Percentiles rank a stretch among this genome's conserved stretches.
Conservation (phyloP, 2,113 vertebrate species). For the Orientallactaga bullata region DNA sequence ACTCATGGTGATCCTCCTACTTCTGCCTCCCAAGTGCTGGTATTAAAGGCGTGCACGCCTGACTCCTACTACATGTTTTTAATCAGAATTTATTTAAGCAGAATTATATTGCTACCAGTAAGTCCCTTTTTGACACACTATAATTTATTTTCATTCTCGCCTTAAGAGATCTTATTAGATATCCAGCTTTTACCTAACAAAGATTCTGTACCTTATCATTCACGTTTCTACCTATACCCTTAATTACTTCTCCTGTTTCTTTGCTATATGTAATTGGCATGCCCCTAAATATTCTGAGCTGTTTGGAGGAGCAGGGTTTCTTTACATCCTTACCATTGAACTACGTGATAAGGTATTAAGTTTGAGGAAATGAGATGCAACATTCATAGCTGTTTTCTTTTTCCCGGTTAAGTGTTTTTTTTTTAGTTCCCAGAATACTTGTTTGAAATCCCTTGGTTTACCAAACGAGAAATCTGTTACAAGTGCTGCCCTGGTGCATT, state of each 20-base stretch:
- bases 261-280: background rate
- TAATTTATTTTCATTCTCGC: background rate
- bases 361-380: slow-evolving; percentile 33
- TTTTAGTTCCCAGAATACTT: slow-evolving; percentile 31
- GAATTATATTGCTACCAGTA: background rate
- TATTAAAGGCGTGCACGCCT: too few relatives aligned
- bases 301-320: background rate
- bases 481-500: background rate
- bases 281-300: background rate
- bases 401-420: background rate
- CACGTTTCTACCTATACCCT: background rate
- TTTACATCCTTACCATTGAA: slow-evolving; percentile 28
- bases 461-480: slow-evolving; percentile 54
- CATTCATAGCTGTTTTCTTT: background rate
- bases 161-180: slow-evolving; percentile 9
- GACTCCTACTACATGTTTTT: background rate
- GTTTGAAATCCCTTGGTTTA: slow-evolving; percentile 54
- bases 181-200: background rate
- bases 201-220: slow-evolving; percentile 19
- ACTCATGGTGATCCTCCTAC: too few relatives aligned
- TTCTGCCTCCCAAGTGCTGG: too few relatives aligned
- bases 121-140: background rate
- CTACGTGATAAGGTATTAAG: background rate
- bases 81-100: background rate
- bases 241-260: background rate